These are phyloP conservation scores for Vidua chalybeata DNA, from an alignment of 2,113 vertebrate genomes.

Conservation along the genomic window DNA sequence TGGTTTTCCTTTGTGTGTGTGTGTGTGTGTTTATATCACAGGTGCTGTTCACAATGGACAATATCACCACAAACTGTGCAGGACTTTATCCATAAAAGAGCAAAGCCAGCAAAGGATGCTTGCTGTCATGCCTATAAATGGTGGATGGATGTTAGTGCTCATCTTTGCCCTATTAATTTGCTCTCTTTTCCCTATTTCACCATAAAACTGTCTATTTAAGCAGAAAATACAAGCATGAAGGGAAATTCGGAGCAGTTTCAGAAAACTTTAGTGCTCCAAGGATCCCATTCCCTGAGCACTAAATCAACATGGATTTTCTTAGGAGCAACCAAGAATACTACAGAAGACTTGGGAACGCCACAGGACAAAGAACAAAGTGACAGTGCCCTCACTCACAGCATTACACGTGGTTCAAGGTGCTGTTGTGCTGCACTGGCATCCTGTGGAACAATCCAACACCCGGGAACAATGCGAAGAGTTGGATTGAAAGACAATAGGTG, in stretches of 20 bases:
- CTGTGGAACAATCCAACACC: background rate
- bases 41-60: background rate
- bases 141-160: background rate
- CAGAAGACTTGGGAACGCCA: background rate
- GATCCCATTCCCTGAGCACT: background rate
- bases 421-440: background rate
- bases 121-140: background rate
- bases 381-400: background rate
- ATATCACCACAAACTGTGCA: background rate
- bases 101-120: background rate
- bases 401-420: fast-evolving
- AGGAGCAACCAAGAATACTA: background rate
- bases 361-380: background rate
- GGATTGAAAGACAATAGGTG: fast-evolving
- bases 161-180: background rate
- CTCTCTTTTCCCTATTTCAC: background rate
- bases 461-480: background rate
- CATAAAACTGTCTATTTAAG: background rate
- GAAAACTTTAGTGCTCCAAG: background rate
- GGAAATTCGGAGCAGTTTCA: background rate
- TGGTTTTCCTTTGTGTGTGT: background rate
- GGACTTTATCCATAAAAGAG: background rate
- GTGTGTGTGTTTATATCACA: background rate
- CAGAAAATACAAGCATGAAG: background rate
- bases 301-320: background rate